Base-by-base conservation (phyloP, 2,113 vertebrate species). In the Onychorhynchus coronatus region DNA sequence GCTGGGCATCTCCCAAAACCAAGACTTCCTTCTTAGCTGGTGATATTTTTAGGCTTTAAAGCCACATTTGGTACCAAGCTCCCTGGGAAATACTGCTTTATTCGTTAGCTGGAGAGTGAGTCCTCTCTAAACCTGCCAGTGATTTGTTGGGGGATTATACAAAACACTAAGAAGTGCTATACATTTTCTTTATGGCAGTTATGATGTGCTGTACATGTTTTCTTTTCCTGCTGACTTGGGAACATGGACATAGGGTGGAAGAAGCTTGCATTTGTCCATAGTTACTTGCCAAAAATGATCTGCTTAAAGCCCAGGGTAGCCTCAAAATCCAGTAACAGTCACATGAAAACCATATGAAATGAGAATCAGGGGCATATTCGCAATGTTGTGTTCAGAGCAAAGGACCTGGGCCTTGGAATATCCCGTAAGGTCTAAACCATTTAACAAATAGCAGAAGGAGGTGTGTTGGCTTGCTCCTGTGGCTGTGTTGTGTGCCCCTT, bases 21-120 rank as follows among this genome's bases (percentile, higher is more conserved):
- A 86, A 79, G 42, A 90, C 83, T 96, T 96, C 82, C 75, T 92
- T 83, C 66, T 84, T 81, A 85, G 72, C 68, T 93, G 55, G 25
- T 67, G 82, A 41, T 91, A 94, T 93, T 95, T 95, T 93, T 90
- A 91, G 91, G 33, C 47, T 92, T 95, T 76, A 73, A 79, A 96
- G 62, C 91, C 79, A 67, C 83, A 24, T 71, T 92, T 84, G n/a
- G 68, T 74, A 80, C 65, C 59, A 90, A 46, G 55, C 31, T 80
- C 59, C 42, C n/a, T 83, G 42, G 39, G 59, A 72, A 91, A 58
- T 77, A 75, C 59, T 80, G 27, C 74, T 92, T 80, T 76, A 23
- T 88, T 66, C 31, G 91, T 21, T 46, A 42, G 24, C 35, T 85
- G 59, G 65, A 83, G 62, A 70, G 41, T 16, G 14, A 7, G 6